Evolutionary conservation across 2,113 vertebrate genomes (phyloP).

Genomic region (Tichodroma muraria): DNA sequence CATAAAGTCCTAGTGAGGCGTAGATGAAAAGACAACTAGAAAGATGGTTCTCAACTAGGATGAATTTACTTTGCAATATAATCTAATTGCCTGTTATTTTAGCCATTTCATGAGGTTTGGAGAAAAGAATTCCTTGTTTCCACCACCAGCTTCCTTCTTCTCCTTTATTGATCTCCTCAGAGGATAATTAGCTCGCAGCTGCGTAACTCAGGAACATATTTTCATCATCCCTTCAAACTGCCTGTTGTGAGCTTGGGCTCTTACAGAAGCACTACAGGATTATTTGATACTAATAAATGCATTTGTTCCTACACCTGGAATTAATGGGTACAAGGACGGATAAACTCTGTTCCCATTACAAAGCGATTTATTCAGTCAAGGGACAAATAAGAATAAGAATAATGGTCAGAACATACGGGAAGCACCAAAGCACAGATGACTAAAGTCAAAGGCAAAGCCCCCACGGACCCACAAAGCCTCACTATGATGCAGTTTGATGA

Average conservation of each 20-base stretch:
- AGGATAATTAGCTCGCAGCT: constrained; percentile 11
- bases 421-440: neutral
- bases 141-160: neutral
- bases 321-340: neutral
- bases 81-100: constrained; percentile 50
- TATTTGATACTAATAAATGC: neutral
- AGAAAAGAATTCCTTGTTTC: constrained; percentile 21
- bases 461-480: neutral
- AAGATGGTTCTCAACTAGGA: neutral
- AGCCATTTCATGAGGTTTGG: constrained; percentile 9
- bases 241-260: neutral
- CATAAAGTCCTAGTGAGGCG: neutral
- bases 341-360: neutral
- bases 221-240: neutral
- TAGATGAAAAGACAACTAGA: neutral
- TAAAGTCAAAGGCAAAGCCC: neutral
- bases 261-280: neutral
- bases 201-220: neutral
- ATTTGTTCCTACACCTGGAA: neutral
- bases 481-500: neutral
- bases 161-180: neutral
- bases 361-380: neutral
- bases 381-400: neutral
- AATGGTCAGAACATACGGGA: neutral
- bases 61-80: constrained; percentile 34